Conservation (phyloP, 1,140 invertebrate species). For the fruit fly (Drosophila melanogaster) region DNA sequence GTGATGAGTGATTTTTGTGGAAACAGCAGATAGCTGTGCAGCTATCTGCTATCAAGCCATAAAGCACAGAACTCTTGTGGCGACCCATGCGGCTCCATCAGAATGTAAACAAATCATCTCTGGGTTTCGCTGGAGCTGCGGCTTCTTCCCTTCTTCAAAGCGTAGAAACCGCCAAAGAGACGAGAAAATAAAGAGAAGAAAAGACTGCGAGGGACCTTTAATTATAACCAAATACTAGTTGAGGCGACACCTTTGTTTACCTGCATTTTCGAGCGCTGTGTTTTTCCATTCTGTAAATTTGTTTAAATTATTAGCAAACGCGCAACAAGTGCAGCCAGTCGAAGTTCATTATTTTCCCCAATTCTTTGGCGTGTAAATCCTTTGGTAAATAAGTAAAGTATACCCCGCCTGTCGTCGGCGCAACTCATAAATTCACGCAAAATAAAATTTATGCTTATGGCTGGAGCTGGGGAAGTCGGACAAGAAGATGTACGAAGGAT, state of each 20-base stretch:
- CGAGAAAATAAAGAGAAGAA: background rate
- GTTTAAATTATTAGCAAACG: constrained; percentile 75
- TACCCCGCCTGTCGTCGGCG: constrained; percentile 36
- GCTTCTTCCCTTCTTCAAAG: constrained; percentile 39
- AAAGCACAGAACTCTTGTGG: constrained; percentile 15
- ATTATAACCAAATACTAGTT: constrained; percentile 72
- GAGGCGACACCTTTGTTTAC: constrained; percentile 69
- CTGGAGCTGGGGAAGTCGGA: background rate
- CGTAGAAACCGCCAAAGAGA: constrained; percentile 20
- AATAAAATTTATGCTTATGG: constrained; percentile 70
- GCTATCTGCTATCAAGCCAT: constrained; percentile 7
- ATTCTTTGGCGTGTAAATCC: constrained; percentile 53
- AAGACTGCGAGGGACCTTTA: constrained; percentile 53
- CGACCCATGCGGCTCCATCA: constrained; percentile 11
- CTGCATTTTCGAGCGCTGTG: constrained; percentile 15
- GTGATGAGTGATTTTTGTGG: constrained; percentile 33
- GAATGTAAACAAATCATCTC: constrained; percentile 47
- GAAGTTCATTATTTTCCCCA: constrained; percentile 64
- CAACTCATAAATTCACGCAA: constrained; percentile 80
- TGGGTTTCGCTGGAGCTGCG: constrained; percentile 19
- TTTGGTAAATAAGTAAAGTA: constrained; percentile 61
- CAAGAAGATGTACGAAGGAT: constrained; percentile 31
- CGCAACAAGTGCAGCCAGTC: constrained; percentile 61
- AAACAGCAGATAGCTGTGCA: constrained; percentile 11
- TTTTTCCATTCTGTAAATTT: constrained; percentile 62